Base-by-base conservation (phyloP, 2,797 vertebrate genomes). In the Gephyroberyx darwinii region DNA sequence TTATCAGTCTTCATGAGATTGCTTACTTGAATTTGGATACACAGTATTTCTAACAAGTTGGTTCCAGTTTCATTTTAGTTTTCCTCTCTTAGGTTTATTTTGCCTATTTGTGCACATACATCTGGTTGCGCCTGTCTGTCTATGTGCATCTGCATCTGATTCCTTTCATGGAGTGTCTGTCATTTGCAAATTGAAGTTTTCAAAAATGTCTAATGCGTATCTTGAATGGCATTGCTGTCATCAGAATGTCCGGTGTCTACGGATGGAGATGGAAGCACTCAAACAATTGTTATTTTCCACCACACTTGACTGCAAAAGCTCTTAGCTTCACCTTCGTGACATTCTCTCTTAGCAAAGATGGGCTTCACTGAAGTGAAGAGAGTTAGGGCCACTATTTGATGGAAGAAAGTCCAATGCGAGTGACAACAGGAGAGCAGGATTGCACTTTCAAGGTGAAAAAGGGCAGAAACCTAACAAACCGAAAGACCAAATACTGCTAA, bases 281-380 rank as follows among this genome's bases (percentile, higher is more conserved):
- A 86, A 83, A 87, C 82, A 84, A 85, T 71, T 62, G 77, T 74
- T 70, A 81, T 90, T 90, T 91, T 86, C 86, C 83, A 83, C 82
- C 84, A 81, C 87, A 86, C 86, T 89, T 85, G 77, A 82, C 83
- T 71, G 78, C 45, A 65, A 88, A 90, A 88, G 90, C 86, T 89
- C 86, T 91, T 77, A 86, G 87, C 83, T 72, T 88, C 86, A 88
- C 91, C 90, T 87, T 82, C 82, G 86, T 86, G 84, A 91, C 89
- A 90, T 89, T 89, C 74, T 79, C 75, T 83, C 70, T 67, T 37
- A 45, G 82, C 76, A 64, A 88, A 88, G 86, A 90, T 67, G 80
- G 83, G 77, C 88, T 90, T 90, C 87, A 82, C 77, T 88, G 74
- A 80, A 90, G 87, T 89, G 81, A 41, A 67, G 72, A 83, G 81